phyloP scores from a whole-genome alignment of 2,113 vertebrate species.

The Arothron firmamentum region DNA sequence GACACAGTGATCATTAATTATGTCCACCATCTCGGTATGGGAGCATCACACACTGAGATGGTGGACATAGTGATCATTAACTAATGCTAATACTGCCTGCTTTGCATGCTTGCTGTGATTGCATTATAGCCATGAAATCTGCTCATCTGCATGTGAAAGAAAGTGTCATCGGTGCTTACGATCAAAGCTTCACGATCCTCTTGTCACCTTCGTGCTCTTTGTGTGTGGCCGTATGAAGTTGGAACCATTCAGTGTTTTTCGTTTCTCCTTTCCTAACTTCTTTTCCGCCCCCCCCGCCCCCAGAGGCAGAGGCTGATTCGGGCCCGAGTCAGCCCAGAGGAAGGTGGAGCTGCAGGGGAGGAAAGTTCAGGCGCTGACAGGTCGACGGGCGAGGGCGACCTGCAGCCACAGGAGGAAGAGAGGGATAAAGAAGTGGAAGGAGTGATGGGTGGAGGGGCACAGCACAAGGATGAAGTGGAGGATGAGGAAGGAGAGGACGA shows the following conservation, averaged over 20 bases:
- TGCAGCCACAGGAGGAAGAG: constrained; percentile 45
- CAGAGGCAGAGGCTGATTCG: constrained; percentile 77
- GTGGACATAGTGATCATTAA: too few species aligned
- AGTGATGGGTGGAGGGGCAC: constrained; percentile 31
- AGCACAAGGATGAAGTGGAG: constrained; percentile 65
- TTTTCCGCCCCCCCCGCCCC: not conserved
- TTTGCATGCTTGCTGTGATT: too few species aligned
- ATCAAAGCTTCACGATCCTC: too few species aligned
- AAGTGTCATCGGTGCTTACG: too few species aligned
- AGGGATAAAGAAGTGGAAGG: constrained; percentile 28
- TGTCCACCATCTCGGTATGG: too few species aligned
- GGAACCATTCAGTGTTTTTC: constrained; percentile 9
- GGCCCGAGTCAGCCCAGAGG: constrained; percentile 53
- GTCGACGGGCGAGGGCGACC: constrained; percentile 48
- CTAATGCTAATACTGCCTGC: too few species aligned
- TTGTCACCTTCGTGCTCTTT: too few species aligned
- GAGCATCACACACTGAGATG: too few species aligned
- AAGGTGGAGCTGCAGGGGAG: constrained; percentile 41
- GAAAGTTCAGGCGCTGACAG: constrained; percentile 43
- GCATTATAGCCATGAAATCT: too few species aligned
- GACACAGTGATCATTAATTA: too few species aligned
- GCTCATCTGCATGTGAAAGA: too few species aligned
- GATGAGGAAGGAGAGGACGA: constrained; percentile 56
- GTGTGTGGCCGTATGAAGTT: not conserved
- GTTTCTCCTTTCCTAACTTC: not conserved